Base-by-base conservation (phyloP, 2,797 vertebrate species). In the Bufotes viridis region DNA sequence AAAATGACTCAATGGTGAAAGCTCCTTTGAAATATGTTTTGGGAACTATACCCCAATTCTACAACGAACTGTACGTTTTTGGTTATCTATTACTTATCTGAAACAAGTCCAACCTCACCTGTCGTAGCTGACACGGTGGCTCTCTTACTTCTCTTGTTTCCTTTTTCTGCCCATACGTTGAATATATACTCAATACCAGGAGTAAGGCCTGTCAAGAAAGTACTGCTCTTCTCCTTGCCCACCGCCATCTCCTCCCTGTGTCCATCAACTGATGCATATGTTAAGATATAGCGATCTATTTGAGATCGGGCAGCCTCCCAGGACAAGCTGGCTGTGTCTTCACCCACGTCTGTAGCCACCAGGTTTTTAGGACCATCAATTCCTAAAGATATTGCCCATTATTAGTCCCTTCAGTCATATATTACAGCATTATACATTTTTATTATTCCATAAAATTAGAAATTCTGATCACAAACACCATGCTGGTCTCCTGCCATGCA, bases 91-190 rank as follows among this genome's bases (percentile, higher is more conserved):
- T 2, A 70, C 26, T 42, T 9, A 17, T 29, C 8, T 29, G 26
- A 29, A 18, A 55, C 11, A n/a, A 5, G 15, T 14, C 13, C n/a
- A 63, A 26, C 53, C 84, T 86, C 89, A 97, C 97, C 96, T 95
- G 96, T 98, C 85, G 93, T 91, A 20, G 94, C 94, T 90, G 90
- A 91, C 9, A 95, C 94, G 18, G 93, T 78, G 0, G 89, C 93
- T 90, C 93, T 96, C 93, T 89, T 93, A 94, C 96, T 97, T 91
- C 90, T 90, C 86, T 90, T 94, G 87, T 79, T 86, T 60, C 95
- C 95, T 84, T 94, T 97, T 89, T 95, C 87, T 81, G 96, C 96
- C 96, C 95, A 96, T 89, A 97, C 80, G 11, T 92, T 90, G 82
- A 97, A 92, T 0, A 91, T 90, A 57, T 96, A 96, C 90, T 95